Evolutionary conservation across 2,113 vertebrate genomes (phyloP).

Genomic region (Corythornis cristatus): DNA sequence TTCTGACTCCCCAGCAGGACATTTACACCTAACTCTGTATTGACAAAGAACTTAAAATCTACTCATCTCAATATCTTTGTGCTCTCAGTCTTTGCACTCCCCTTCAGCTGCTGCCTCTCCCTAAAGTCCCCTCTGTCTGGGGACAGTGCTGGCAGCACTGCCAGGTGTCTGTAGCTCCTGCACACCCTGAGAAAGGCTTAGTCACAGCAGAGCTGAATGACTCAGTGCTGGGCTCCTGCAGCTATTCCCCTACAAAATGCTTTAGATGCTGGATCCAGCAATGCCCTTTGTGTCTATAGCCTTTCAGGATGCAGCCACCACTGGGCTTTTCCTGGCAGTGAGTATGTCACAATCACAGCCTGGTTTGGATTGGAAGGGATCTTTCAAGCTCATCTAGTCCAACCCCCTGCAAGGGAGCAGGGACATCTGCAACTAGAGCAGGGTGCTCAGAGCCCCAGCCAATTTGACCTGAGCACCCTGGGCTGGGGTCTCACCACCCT

Average conservation of each 20-base stretch:
- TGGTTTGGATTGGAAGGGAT: background rate
- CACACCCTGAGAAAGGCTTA: background rate
- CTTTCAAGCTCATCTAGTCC: background rate
- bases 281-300: background rate
- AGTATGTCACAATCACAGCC: background rate
- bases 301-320: background rate
- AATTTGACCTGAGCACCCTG: background rate
- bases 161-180: background rate
- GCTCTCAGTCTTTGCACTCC: background rate
- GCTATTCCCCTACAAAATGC: background rate
- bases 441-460: background rate
- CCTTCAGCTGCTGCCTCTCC: background rate
- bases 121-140: background rate
- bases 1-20: background rate
- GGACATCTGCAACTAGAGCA: background rate
- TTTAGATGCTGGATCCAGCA: background rate
- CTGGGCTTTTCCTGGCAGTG: background rate
- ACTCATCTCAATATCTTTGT: accelerated
- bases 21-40: background rate
- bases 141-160: background rate
- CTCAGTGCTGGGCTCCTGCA: accelerated
- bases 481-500: background rate
- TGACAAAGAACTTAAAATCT: background rate
- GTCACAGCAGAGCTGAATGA: background rate
- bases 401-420: background rate